Percentiles rank a stretch among this genome's conserved stretches.
These are phyloP conservation scores for Neofelis nebulosa DNA, from an alignment of 2,113 vertebrate species.

Conservation along the genomic window DNA sequence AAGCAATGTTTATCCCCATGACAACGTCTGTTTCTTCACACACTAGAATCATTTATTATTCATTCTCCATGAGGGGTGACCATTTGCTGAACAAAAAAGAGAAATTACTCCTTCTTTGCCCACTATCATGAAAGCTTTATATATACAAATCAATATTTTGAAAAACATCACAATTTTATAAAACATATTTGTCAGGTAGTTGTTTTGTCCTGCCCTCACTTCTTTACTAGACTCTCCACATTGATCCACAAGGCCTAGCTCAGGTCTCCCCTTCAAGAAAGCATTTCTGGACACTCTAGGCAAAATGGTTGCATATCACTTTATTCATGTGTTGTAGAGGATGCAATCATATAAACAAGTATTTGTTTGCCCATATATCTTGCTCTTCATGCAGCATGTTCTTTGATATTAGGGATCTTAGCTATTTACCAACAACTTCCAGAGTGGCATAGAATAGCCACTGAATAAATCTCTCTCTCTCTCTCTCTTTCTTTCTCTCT, in stretches of 20 bases:
- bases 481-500: too few relatives aligned
- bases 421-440: not conserved
- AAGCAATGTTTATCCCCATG: constrained; percentile 52
- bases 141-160: not conserved
- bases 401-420: not conserved
- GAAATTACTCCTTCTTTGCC: not conserved
- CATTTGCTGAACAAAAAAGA: constrained; percentile 50
- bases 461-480: not conserved
- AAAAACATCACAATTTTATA: not conserved
- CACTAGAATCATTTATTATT: constrained; percentile 40
- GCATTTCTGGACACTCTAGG: not conserved
- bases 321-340: not conserved
- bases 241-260: not conserved
- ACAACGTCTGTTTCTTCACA: constrained; percentile 59
- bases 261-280: not conserved
- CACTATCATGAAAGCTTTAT: not conserved
- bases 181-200: not conserved
- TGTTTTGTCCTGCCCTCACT: not conserved
- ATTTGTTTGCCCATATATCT: not conserved
- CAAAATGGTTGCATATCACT: not conserved
- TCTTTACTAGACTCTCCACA: not conserved
- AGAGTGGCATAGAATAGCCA: not conserved
- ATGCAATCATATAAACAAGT: not conserved
- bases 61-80: not conserved
- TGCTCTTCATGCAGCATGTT: not conserved